phyloP scores from a whole-genome alignment of 2,888 invertebrate species.

The Drosophila fulvimacula region DNA sequence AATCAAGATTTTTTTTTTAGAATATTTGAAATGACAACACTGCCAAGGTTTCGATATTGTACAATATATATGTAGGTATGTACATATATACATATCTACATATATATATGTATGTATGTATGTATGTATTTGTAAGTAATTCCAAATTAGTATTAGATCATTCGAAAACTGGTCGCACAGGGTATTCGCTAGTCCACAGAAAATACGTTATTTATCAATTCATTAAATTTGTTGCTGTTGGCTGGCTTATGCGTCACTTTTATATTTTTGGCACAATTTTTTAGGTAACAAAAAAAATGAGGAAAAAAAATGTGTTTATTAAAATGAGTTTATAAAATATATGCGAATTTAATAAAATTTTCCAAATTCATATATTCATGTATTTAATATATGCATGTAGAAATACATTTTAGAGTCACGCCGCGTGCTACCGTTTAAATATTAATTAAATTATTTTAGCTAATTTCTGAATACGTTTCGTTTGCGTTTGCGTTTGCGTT shows the following conservation, averaged over 20 bases:
- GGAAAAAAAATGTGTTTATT: not conserved
- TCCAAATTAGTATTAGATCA: not conserved
- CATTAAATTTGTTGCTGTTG: conserved; percentile 1
- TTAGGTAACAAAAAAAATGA: conserved; percentile 24
- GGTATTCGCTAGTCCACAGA: conserved; percentile 5
- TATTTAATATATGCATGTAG: too few species aligned
- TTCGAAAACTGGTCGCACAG: not conserved
- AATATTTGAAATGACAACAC: not conserved
- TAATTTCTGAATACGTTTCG: conserved; percentile 17
- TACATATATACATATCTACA: not conserved
- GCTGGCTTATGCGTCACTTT: conserved; percentile 28
- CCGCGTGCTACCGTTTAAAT: conserved; percentile 33
- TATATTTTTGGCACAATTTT: conserved; percentile 20
- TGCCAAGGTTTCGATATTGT: not conserved
- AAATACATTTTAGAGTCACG: not conserved
- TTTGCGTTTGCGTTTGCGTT: conserved; percentile 6
- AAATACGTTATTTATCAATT: not conserved
- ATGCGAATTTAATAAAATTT: not conserved
- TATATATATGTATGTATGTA: not conserved
- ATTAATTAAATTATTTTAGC: not conserved
- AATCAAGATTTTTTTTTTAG: not conserved
- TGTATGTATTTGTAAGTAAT: not conserved
- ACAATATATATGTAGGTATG: not conserved
- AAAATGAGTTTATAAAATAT: not conserved
- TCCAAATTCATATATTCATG: not conserved